Conservation (phyloP, 2,888 invertebrate genomes). For the Carcina quercana region DNA sequence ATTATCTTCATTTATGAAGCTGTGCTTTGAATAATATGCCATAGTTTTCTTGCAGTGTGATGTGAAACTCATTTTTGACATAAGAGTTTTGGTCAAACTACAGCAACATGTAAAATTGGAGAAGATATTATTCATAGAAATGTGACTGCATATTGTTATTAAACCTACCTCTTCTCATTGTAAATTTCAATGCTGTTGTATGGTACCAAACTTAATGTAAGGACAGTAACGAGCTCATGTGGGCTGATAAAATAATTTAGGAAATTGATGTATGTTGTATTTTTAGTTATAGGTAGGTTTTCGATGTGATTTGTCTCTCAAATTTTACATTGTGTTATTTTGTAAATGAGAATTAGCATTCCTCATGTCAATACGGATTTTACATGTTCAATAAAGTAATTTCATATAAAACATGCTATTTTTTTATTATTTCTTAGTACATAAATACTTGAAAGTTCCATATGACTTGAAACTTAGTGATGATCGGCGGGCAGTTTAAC, state of each 20-base stretch:
- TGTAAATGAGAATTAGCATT: conserved; percentile 75
- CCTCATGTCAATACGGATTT: conserved; percentile 75
- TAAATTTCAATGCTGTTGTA: conserved; percentile 68
- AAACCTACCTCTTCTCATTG: conserved; percentile 72
- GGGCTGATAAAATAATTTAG: conserved; percentile 50
- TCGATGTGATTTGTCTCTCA: conserved; percentile 73
- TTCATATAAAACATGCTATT: conserved; percentile 64
- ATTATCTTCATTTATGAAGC: conserved; percentile 39
- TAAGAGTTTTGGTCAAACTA: conserved; percentile 62
- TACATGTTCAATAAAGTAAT: conserved; percentile 76
- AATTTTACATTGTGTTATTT: conserved; percentile 74
- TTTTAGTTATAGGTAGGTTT: conserved; percentile 75
- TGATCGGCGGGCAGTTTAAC: too few relatives aligned
- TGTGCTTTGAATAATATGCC: conserved; percentile 59
- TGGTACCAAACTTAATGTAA: conserved; percentile 69
- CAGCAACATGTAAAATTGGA: conserved; percentile 66
- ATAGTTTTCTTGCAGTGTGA: conserved; percentile 39
- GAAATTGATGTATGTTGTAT: conserved; percentile 72
- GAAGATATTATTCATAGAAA: conserved; percentile 45
- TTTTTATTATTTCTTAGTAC: conserved; percentile 39
- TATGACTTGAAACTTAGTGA: too few relatives aligned
- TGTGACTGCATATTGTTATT: conserved; percentile 58
- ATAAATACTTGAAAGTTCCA: too few relatives aligned
- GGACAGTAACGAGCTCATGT: conserved; percentile 30
- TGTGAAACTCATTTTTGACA: conserved; percentile 41